Conservation (phyloP, 1,140 invertebrate genomes). For the Hylaeus anthracinus region DNA sequence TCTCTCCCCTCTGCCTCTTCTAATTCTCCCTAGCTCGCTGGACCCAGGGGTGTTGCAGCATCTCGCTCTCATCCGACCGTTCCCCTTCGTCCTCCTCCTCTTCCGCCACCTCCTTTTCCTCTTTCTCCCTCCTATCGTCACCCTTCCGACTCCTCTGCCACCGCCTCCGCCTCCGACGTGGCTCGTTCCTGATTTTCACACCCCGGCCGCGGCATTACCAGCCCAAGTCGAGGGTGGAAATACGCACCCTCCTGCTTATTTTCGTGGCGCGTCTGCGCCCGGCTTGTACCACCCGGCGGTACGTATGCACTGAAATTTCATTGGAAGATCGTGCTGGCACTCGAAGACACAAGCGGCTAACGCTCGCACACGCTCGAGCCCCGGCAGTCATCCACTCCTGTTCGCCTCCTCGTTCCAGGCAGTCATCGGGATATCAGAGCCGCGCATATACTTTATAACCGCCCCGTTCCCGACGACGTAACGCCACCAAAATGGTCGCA, state of each 20-base stretch:
- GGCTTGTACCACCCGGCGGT: slow-evolving; percentile 45
- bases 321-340: slow-evolving; percentile 71
- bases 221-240: slow-evolving; percentile 67
- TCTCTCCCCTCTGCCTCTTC: slow-evolving; percentile 46
- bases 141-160: slow-evolving; percentile 36
- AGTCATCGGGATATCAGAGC: slow-evolving; percentile 38
- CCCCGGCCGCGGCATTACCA: slow-evolving; percentile 72
- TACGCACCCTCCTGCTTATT: slow-evolving; percentile 48
- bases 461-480: background rate
- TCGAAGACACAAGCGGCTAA: slow-evolving; percentile 52
- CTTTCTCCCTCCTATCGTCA: slow-evolving; percentile 34
- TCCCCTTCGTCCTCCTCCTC: background rate
- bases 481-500: slow-evolving; percentile 54
- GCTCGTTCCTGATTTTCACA: slow-evolving; percentile 78
- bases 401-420: slow-evolving; percentile 9
- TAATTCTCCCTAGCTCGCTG: slow-evolving; percentile 46
- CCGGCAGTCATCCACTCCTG: slow-evolving; percentile 6
- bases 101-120: slow-evolving; percentile 15
- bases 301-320: slow-evolving; percentile 68
- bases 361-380: slow-evolving; percentile 5
- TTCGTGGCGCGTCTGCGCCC: slow-evolving; percentile 65
- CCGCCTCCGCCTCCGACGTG: slow-evolving; percentile 42
- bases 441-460: slow-evolving; percentile 34
- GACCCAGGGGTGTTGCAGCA: slow-evolving; percentile 65
- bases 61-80: slow-evolving; percentile 57